Percentiles rank a stretch among this genome's conserved stretches.
Evolutionary conservation across 2,888 invertebrate species (phyloP).

Genomic region (Hirtodrosophila duncani): DNA sequence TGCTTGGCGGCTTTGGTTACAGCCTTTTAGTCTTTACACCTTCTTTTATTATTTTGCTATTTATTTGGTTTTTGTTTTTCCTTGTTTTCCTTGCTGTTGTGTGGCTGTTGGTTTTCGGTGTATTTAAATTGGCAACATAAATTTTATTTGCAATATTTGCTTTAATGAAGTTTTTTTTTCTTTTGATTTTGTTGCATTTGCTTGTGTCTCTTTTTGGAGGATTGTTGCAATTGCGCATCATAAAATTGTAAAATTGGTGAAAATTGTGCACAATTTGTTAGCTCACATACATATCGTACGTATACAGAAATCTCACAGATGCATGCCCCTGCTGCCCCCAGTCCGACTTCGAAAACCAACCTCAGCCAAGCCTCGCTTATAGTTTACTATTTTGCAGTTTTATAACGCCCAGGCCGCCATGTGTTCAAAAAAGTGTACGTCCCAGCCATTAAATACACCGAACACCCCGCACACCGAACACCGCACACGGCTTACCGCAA

Average conservation of each 20-base stretch:
- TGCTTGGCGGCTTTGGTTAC: slow-evolving; percentile 45
- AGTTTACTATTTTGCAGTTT: slow-evolving; percentile 1
- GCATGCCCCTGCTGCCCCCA: too few relatives aligned
- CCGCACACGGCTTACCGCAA: too few relatives aligned
- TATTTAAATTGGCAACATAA: slow-evolving; percentile 69
- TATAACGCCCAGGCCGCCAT: slow-evolving; percentile 10
- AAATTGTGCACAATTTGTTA: slow-evolving; percentile 62
- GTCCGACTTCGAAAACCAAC: too few relatives aligned
- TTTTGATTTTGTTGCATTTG: slow-evolving; percentile 5
- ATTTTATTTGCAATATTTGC: slow-evolving; percentile 64
- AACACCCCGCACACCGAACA: too few relatives aligned
- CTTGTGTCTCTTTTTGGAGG: slow-evolving; percentile 6
- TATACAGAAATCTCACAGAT: too few relatives aligned
- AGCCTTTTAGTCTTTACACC: slow-evolving; percentile 64
- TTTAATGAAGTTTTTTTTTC: slow-evolving; percentile 58
- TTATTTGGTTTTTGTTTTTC: slow-evolving; percentile 42
- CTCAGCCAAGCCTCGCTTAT: too few relatives aligned
- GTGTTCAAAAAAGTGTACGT: neutral
- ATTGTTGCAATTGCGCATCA: slow-evolving; percentile 38
- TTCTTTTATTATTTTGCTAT: slow-evolving; percentile 67
- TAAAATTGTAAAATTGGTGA: slow-evolving; percentile 67
- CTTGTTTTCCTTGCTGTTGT: slow-evolving; percentile 17
- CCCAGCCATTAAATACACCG: slow-evolving; percentile 38
- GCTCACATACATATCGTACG: slow-evolving; percentile 31
- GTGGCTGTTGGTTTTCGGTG: slow-evolving; percentile 39